A percentile compares a stretch with the other conserved stretches of the same genome.
These are phyloP conservation scores for Dasyurus viverrinus DNA, from an alignment of 2,113 vertebrate genomes.

Conservation along the genomic window DNA sequence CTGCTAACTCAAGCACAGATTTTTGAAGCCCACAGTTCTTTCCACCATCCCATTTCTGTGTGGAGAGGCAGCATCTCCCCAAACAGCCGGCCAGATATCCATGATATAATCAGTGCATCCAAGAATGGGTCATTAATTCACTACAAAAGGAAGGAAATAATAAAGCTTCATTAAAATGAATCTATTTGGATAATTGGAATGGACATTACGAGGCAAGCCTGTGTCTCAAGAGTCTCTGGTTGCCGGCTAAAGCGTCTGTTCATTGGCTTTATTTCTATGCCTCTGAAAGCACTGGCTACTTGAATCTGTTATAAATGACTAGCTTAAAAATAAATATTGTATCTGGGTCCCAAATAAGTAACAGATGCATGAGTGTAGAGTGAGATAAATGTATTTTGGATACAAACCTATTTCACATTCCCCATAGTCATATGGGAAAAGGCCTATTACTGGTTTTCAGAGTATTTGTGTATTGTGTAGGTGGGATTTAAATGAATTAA, in stretches of 20 bases:
- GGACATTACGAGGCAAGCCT: conserved; percentile 9
- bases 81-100: neutral
- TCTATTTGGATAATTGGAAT: conserved; percentile 54
- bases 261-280: conserved; percentile 46
- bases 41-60: neutral
- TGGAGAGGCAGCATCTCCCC: conserved; percentile 2
- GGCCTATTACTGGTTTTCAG: conserved; percentile 44
- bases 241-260: neutral
- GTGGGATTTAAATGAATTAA: conserved; percentile 61
- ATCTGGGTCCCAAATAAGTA: conserved; percentile 71
- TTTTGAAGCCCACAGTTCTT: neutral
- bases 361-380: conserved; percentile 69
- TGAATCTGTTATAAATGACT: conserved; percentile 75
- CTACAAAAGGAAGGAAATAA: conserved; percentile 2
- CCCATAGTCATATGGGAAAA: conserved; percentile 65
- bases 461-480: conserved; percentile 50
- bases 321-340: conserved; percentile 71
- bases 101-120: neutral
- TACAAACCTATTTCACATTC: conserved; percentile 64
- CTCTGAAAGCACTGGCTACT: conserved; percentile 65
- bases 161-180: conserved; percentile 39
- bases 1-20: neutral
- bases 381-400: conserved; percentile 71
- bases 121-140: conserved; percentile 28
- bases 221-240: neutral